Percentiles rank a stretch among this genome's conserved stretches.
These are phyloP conservation scores for Sarcophaga carnaria DNA, from an alignment of 2,888 invertebrate genomes.

Conservation along the genomic window DNA sequence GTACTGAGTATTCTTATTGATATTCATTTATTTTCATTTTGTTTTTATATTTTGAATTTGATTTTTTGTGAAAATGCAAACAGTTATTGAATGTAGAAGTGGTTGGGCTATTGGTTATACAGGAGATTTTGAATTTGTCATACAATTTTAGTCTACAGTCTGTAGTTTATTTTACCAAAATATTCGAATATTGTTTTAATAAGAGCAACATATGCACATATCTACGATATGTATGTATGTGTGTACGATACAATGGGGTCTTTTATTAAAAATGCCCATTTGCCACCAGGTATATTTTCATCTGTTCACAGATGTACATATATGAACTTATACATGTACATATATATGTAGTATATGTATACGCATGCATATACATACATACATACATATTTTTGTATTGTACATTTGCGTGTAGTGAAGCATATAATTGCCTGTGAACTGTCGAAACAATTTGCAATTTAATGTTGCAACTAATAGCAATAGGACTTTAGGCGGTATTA, in stretches of 20 bases:
- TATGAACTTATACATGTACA: background rate
- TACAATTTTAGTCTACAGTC: constrained; percentile 35
- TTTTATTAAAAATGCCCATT: constrained; percentile 28
- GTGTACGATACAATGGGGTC: background rate
- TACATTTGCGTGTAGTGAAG: constrained; percentile 42
- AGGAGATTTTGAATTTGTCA: constrained; percentile 40
- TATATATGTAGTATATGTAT: background rate
- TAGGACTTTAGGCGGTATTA: constrained; percentile 51
- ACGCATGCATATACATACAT: background rate
- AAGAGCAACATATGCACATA: constrained; percentile 12
- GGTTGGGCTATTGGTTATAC: background rate
- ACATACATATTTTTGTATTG: background rate
- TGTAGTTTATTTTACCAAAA: constrained; percentile 42
- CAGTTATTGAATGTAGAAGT: background rate
- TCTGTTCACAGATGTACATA: constrained; percentile 16
- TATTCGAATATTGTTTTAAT: constrained; percentile 60
- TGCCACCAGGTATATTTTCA: constrained; percentile 34
- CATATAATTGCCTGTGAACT: constrained; percentile 66
- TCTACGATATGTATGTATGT: background rate
- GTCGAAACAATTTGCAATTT: constrained; percentile 67
- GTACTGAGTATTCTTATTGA: background rate
- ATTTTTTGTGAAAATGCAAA: background rate
- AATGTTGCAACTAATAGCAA: constrained; percentile 68
- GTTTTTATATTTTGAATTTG: background rate
- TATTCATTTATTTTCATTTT: background rate